Evolutionary conservation across 2,888 invertebrate genomes (phyloP).

Genomic region (Hartigia nigra): DNA sequence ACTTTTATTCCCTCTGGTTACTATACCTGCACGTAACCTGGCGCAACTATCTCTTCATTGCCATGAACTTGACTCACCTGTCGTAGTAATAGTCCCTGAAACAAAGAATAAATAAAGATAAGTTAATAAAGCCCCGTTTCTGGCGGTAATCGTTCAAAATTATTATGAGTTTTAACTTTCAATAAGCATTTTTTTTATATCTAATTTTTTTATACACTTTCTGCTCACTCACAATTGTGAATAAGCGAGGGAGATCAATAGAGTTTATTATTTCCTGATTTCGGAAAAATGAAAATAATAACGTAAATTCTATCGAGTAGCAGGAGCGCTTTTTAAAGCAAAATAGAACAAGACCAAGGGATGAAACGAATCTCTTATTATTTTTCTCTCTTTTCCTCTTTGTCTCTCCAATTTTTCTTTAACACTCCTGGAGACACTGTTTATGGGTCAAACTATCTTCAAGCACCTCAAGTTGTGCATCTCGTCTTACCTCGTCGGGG

Average conservation of each 20-base stretch:
- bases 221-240: not conserved
- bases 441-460: too few relatives aligned
- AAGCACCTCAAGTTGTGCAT: too few relatives aligned
- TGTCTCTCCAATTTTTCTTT: too few relatives aligned
- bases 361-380: too few relatives aligned
- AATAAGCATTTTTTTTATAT: not conserved
- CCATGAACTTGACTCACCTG: constrained; percentile 68
- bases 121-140: constrained; percentile 5
- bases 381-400: too few relatives aligned
- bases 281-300: not conserved
- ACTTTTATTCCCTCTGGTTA: not conserved
- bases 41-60: not conserved
- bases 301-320: not conserved
- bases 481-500: too few relatives aligned
- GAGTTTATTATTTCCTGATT: not conserved
- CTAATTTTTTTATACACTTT: not conserved
- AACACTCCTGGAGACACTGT: too few relatives aligned
- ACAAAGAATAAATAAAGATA: constrained; percentile 63
- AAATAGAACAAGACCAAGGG: too few relatives aligned
- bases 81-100: constrained; percentile 78
- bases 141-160: not conserved
- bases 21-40: not conserved
- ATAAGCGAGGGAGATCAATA: not conserved
- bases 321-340: too few relatives aligned
- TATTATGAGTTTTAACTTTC: not conserved